Conservation (phyloP, 2,113 vertebrate species). For the Cygnus atratus region DNA sequence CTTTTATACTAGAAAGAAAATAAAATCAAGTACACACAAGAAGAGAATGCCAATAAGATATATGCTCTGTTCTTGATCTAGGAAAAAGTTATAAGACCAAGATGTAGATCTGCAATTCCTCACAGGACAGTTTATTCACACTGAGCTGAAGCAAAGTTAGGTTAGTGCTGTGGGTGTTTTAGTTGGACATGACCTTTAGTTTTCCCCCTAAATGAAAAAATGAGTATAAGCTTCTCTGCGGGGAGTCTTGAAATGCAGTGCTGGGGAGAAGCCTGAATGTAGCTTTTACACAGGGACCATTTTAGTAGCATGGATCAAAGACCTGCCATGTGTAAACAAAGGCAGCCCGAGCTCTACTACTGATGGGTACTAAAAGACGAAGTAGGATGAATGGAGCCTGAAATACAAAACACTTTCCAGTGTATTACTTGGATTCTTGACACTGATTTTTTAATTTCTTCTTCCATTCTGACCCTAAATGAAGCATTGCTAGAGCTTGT, state of each 20-base stretch:
- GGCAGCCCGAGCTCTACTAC: neutral
- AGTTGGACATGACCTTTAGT: neutral
- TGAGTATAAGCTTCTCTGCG: neutral
- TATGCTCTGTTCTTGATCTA: neutral
- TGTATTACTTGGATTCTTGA: neutral
- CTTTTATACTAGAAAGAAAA: slow-evolving; percentile 12
- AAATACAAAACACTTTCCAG: neutral
- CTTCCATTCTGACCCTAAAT: neutral
- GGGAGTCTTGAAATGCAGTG: neutral
- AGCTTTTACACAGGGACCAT: fast-evolving
- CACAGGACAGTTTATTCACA: neutral
- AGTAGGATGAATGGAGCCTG: neutral
- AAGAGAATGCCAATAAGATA: neutral
- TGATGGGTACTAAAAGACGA: neutral
- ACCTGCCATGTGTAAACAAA: neutral
- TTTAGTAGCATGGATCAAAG: neutral
- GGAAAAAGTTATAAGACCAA: neutral
- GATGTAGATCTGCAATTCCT: neutral
- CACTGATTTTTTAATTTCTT: neutral
- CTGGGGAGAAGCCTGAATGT: neutral
- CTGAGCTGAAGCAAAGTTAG: neutral
- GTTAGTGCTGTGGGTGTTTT: neutral
- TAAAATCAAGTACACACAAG: neutral
- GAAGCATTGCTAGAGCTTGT: neutral
- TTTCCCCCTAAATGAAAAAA: neutral